Evolutionary conservation across 1,140 invertebrate genomes (phyloP).

Genomic region (Lineus longissimus): DNA sequence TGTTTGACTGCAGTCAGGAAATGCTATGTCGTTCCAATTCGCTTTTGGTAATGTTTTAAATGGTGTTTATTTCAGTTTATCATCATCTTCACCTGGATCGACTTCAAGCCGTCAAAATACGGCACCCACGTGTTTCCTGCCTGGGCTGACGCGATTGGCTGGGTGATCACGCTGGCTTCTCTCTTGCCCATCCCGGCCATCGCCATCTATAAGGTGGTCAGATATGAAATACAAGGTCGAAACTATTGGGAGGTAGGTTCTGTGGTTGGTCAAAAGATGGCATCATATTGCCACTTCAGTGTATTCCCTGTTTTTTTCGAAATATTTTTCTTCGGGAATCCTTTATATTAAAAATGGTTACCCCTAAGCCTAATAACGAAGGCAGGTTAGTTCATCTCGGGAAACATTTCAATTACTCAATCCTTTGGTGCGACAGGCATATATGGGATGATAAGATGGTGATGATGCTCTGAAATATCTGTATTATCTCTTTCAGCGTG

Average conservation of each 20-base stretch:
- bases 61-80: constrained; percentile 42
- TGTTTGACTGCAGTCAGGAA: too few relatives aligned
- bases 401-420: background rate
- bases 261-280: background rate
- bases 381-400: background rate
- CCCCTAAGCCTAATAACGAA: background rate
- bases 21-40: too few relatives aligned
- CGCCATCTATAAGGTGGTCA: constrained; percentile 31
- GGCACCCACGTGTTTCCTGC: constrained; percentile 41
- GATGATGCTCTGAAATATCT: background rate
- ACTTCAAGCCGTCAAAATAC: constrained; percentile 46
- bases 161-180: constrained; percentile 43
- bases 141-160: constrained; percentile 52
- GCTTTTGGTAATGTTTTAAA: too few relatives aligned
- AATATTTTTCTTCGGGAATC: background rate
- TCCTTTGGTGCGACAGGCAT: background rate
- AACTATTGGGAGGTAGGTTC: background rate
- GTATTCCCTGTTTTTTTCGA: background rate
- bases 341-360: background rate
- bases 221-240: background rate
- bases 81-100: constrained; percentile 45
- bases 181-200: constrained; percentile 46
- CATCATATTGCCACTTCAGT: background rate
- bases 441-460: background rate
- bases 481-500: background rate